Evolutionary conservation across 2,797 vertebrate genomes (phyloP), one percentile per base, ranked within the genome.

Genomic region (Luscinia luscinia): DNA sequence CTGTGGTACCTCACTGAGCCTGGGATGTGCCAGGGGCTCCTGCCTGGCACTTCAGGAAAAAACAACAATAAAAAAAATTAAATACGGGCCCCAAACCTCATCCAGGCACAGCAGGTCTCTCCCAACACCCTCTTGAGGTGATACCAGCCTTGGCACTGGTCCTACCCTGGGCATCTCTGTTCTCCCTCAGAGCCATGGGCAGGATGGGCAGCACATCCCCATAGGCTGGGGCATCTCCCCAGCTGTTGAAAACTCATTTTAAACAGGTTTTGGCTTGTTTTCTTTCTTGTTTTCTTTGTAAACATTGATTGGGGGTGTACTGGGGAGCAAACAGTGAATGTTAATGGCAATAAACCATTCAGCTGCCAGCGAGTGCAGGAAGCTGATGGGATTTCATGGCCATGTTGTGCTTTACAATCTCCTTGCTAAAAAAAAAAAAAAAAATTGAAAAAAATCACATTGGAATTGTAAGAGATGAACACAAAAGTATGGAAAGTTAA

Each of bases 251-350:
- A 86, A 70, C 22, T 8, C 9, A 6, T 61, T 86, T 88, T n/a
- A 70, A 94, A 63, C 45, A 81, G 67, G 3, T 40, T 90, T 55
- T 19, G 64, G 61, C 43, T 45, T 45, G 15, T 19, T 82, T 52
- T 64, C 4, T 15, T 5, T 9, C 23, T 9, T 22, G 12, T 27
- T 36, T 72, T 41, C 20, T 45, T 69, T 77, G 90, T 95, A 95
- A 96, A 95, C 90, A 92, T 86, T 38, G 74, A 27, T 46, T 26
- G 18, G 18, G 17, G 17, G 11, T 12, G 19, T 17, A 11, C 0
- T 2, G 40, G 67, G 45, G 40, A 75, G 38, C 1, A 11, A 40
- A 36, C 0, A 0, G 51, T 4, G 2, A 40, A 6, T 5, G 70
- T 28, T 28, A 40, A 81, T n/a, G 74, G 86, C 83, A 93, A 34